Conservation (phyloP, 2,113 vertebrate species). For the Atherinomorus stipes region DNA sequence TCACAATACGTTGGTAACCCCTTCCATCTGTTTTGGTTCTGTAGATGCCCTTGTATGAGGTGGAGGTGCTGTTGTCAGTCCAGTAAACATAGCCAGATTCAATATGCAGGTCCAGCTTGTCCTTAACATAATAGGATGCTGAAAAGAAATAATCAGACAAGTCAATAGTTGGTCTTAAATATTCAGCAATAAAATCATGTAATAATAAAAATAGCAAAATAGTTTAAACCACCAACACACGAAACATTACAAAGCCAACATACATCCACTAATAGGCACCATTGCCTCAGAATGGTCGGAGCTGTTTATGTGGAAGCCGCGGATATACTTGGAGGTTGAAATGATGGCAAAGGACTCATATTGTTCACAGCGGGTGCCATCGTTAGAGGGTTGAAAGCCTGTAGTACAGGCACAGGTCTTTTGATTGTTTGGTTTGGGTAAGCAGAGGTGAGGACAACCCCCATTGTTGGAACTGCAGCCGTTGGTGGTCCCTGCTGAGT, state of each 20-base stretch:
- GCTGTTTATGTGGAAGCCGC: constrained; percentile 83
- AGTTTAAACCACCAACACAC: background rate
- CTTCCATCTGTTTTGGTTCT: constrained; percentile 76
- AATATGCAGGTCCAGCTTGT: constrained; percentile 74
- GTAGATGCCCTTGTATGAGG: constrained; percentile 69
- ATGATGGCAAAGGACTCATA: constrained; percentile 81
- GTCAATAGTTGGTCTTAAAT: background rate
- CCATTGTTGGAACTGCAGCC: constrained; percentile 81
- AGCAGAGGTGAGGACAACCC: constrained; percentile 79
- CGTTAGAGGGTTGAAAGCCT: constrained; percentile 73
- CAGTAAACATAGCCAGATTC: constrained; percentile 77
- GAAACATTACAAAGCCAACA: constrained; percentile 30
- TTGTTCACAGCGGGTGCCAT: constrained; percentile 73
- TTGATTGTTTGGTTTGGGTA: constrained; percentile 75
- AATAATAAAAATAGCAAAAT: background rate
- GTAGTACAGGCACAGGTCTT: constrained; percentile 81
- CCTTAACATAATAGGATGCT: constrained; percentile 63
- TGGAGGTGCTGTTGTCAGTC: constrained; percentile 72
- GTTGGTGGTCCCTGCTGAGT: constrained; percentile 76
- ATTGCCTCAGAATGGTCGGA: constrained; percentile 83
- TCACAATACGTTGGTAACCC: constrained; percentile 56
- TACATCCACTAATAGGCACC: constrained; percentile 78
- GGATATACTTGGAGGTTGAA: constrained; percentile 68
- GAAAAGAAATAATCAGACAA: constrained; percentile 7
- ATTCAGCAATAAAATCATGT: background rate